Evolutionary conservation across 1,140 invertebrate species (phyloP), one percentile per base, ranked within the genome.

Genomic region (Gonatopus flavifemur): DNA sequence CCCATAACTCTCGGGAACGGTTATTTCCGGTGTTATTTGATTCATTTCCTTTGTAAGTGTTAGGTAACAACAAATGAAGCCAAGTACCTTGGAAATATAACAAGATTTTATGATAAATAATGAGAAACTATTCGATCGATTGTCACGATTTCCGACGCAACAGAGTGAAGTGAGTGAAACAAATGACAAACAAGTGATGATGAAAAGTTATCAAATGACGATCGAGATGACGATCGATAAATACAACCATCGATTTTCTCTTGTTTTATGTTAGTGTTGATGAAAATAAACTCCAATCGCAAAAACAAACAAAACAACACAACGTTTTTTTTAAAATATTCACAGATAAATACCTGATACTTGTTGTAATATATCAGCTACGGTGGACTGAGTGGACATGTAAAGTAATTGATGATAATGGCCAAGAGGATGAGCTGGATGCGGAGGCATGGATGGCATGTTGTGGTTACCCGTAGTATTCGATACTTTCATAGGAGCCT

Each of bases 301-400:
- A n/a, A n/a, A n/a, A n/a, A n/a, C n/a, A n/a, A n/a, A n/a, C n/a
- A n/a, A n/a, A n/a, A n/a, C n/a, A n/a, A n/a, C n/a, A n/a, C n/a
- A n/a, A n/a, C n/a, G n/a, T n/a, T n/a, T n/a, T n/a, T n/a, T n/a
- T n/a, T n/a, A n/a, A n/a, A 33, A 12, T 33, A 13, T 12, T 33
- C 32, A 33, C 12, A 21, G 1, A 9, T 21, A 52, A 28, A 39
- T 48, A 84, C 83, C 83, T 62, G 82, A 81, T 10, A 86, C 71
- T 64, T 80, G 78, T 42, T 78, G 76, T 8, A 84, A 55, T 47
- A 86, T 74, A 49, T 86, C 84, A 35, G 76, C 72, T 59, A 85
- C 83, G 0, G 87, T 89, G 19, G 87, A 86, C 62, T 87, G 86
- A 0, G 88, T 85, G 42, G 87, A 88, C 55, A 92, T 82, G 41